phyloP scores from a whole-genome alignment of 1,140 invertebrate species.

The Anastatus disparis region DNA sequence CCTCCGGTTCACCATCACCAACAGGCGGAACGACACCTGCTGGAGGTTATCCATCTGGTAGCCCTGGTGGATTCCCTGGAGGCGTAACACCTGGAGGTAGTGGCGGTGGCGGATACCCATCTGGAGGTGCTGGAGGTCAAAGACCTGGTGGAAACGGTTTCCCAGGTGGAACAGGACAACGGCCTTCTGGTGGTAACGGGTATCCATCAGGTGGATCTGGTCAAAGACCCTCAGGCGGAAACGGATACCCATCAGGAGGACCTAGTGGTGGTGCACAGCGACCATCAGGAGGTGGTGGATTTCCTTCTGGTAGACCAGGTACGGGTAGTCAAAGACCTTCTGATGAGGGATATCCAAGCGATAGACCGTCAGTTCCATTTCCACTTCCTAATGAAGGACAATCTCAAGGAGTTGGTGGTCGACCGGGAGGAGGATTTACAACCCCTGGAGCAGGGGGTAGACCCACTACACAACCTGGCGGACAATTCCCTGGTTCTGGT shows the following conservation, averaged over 20 bases:
- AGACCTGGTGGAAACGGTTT: constrained; percentile 40
- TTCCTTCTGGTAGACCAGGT: constrained; percentile 10
- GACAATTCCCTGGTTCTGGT: constrained; percentile 48
- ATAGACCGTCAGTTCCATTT: constrained; percentile 36
- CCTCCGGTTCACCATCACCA: constrained; percentile 20
- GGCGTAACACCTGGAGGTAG: constrained; percentile 7
- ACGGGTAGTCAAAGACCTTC: constrained; percentile 16
- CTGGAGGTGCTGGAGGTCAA: constrained; percentile 40
- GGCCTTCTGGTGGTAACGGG: constrained; percentile 25
- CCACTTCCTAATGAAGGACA: constrained; percentile 18
- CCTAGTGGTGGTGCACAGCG: constrained; percentile 49
- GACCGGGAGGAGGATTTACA: constrained; percentile 9
- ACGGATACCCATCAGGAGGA: constrained; percentile 41
- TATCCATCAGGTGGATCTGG: constrained; percentile 31
- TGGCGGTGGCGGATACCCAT: constrained; percentile 28
- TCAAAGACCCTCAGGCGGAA: constrained; percentile 22
- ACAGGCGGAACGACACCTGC: constrained; percentile 14
- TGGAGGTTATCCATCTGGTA: constrained; percentile 42
- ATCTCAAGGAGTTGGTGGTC: constrained; percentile 1
- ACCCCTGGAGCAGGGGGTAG: constrained; percentile 19
- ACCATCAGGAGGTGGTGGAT: constrained; percentile 39
- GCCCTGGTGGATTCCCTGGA: constrained; percentile 34
- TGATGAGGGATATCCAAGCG: constrained; percentile 26
- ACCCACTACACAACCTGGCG: constrained; percentile 42
- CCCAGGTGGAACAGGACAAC: constrained; percentile 27